Conservation (phyloP, 2,888 invertebrate genomes). For the Molanna angustata region DNA sequence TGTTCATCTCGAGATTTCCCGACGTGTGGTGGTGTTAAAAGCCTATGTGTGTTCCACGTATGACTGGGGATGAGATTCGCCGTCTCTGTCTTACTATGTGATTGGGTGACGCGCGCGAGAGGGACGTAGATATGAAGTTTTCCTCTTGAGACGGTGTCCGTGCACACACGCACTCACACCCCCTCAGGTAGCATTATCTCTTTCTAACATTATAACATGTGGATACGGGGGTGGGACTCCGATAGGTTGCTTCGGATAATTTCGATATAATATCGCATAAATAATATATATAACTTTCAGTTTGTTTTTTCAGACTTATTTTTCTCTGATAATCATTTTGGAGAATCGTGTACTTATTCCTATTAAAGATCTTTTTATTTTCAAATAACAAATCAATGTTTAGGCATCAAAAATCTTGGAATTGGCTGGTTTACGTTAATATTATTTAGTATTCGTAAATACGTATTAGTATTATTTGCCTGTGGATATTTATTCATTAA, state of each 20-base stretch:
- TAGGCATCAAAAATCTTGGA: no score
- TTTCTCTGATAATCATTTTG: no score
- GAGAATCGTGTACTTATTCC: no score
- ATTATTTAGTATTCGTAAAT: no score
- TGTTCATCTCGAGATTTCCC: constrained; percentile 18
- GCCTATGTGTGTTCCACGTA: constrained; percentile 26
- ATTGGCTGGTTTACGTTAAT: no score
- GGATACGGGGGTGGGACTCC: constrained; percentile 11
- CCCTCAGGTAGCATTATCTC: constrained; percentile 10
- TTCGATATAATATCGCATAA: no score
- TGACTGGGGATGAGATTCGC: constrained; percentile 26
- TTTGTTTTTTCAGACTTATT: no score
- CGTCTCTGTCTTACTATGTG: constrained; percentile 20
- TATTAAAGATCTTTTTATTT: no score
- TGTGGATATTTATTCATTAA: no score
- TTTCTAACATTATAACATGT: constrained; percentile 18
- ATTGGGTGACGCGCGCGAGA: neutral
- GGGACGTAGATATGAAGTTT: constrained; percentile 17
- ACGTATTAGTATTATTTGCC: no score
- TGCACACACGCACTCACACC: constrained; percentile 21
- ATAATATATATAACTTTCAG: no score
- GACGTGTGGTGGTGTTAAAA: constrained; percentile 13
- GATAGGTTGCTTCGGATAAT: constrained; percentile 1
- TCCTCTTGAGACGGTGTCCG: constrained; percentile 27
- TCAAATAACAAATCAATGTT: no score